Conservation (phyloP, 2,113 vertebrate genomes). For the Phaetusa simplex region DNA sequence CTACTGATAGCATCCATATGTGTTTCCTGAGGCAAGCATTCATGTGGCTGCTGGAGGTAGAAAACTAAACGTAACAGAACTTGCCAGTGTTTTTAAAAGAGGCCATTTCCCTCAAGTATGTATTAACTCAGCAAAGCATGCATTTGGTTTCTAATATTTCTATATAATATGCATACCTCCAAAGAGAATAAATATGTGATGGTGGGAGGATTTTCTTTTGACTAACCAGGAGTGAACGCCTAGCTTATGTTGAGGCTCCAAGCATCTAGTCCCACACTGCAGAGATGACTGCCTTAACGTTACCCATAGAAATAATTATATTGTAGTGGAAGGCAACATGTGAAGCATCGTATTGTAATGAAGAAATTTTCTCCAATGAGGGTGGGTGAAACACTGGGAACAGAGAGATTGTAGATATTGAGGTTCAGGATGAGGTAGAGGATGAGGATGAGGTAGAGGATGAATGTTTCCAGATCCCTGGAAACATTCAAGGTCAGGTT, state of each 20-base stretch:
- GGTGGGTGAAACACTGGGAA: neutral
- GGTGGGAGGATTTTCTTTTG: neutral
- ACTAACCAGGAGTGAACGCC: neutral
- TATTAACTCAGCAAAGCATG: neutral
- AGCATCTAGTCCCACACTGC: neutral
- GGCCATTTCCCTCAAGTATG: neutral
- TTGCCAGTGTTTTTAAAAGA: neutral
- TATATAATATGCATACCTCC: neutral
- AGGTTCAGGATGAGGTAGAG: too few relatives aligned
- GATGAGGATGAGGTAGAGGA: too few relatives aligned
- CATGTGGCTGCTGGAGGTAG: neutral
- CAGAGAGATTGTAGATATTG: too few relatives aligned
- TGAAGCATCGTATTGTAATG: neutral
- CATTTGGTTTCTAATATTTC: neutral
- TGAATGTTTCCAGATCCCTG: neutral
- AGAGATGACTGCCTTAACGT: neutral
- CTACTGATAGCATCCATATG: neutral
- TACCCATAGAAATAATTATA: neutral
- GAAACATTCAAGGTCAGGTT: neutral
- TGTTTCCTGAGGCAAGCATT: neutral
- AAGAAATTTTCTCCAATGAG: neutral
- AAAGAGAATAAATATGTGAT: neutral
- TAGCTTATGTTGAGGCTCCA: neutral
- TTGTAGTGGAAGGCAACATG: neutral
- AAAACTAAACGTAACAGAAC: neutral